Conservation (phyloP, 2,888 invertebrate genomes). For the Spisula subtruncata region DNA sequence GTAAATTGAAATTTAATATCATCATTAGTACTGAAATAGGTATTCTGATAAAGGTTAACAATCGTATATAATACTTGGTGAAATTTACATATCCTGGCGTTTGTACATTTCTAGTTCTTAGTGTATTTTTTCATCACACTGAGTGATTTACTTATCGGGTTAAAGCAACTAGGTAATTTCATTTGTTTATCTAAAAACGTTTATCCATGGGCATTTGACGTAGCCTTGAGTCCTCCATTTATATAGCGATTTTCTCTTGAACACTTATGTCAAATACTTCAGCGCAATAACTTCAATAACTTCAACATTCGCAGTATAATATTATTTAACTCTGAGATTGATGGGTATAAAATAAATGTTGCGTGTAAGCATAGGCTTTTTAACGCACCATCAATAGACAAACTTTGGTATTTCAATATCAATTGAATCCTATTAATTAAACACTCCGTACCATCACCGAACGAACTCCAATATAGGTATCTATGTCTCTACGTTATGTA, state of each 20-base stretch:
- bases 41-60: too few relatives aligned
- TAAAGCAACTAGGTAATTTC: not conserved
- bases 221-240: not conserved
- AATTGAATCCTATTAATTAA: not conserved
- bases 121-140: not conserved
- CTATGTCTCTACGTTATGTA: not conserved
- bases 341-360: not conserved
- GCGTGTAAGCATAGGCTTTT: not conserved
- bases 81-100: too few relatives aligned
- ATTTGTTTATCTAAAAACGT: constrained; percentile 2
- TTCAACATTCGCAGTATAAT: not conserved
- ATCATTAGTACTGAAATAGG: too few relatives aligned
- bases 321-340: not conserved
- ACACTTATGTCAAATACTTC: not conserved
- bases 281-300: not conserved
- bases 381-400: not conserved
- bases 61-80: too few relatives aligned
- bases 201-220: not conserved
- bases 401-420: not conserved
- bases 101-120: not conserved
- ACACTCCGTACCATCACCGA: not conserved
- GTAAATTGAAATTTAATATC: too few relatives aligned
- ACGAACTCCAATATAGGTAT: not conserved
- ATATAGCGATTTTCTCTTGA: not conserved
- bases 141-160: constrained; percentile 15